Evolutionary conservation across 1,140 invertebrate genomes (phyloP), one percentile per base, ranked within the genome.

Genomic region (Cyrtorhinus lividipennis): DNA sequence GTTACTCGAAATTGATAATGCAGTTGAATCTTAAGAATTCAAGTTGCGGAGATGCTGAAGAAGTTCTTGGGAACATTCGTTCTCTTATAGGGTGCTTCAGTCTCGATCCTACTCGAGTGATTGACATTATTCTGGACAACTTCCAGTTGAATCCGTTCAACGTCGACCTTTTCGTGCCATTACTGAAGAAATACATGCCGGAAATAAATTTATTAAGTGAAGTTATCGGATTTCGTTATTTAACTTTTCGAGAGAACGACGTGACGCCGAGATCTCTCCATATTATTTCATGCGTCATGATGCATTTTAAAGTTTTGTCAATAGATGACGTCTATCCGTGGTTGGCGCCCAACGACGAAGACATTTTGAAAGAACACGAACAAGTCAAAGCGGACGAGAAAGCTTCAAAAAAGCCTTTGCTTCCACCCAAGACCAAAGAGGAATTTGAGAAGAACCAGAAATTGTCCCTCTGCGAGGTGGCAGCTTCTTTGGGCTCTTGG

Each of bases 21-120:
- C 25, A 98, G 78, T 77, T 98, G 62, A 94, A 90, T 80, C 91
- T 92, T 74, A 85, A 92, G 71, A 80, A 88, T 67, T 80, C 80
- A 45, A 83, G 83, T 72, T 79, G 78, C 65, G 73, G 80, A 61
- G 77, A 77, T 45, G 72, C 70, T 74, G 78, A 71, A 75, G 80
- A 79, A 65, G 79, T 87, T 67, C 78, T 93, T 70, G 85, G 92
- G 77, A 86, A 90, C 25, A 87, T 95, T 38, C 90, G 91, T 74
- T 92, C 90, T n/a, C 77, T 96, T 22, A 95, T 95, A 72, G 92
- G 96, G 71, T 97, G 93, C 74, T 99, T 99, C 72, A 97, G 98
- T 78, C 81, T 99, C 69, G 96, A 99, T 77, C 97, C 97, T 20
- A 99, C 99, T 74, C 80, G 97, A 70, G 95, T 98, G 0, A 76